Percentiles rank a stretch among this genome's conserved stretches.
Conservation (phyloP, 2,888 invertebrate species). For the Eupithecia abbreviata region DNA sequence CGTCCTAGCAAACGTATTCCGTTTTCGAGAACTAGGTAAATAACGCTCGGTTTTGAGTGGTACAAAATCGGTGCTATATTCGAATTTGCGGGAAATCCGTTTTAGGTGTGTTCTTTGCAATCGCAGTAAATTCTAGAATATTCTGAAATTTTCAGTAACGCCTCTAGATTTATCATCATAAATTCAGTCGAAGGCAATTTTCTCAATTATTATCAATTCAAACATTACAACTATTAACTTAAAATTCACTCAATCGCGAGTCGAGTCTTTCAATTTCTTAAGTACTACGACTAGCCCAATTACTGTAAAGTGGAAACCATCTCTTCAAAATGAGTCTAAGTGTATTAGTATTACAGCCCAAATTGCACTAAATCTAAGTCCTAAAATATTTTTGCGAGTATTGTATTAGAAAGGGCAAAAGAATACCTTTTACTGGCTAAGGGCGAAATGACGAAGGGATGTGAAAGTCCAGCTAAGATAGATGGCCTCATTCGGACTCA, state of each 20-base stretch:
- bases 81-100: not conserved
- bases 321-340: not conserved
- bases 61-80: not conserved
- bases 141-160: not conserved
- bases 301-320: not conserved
- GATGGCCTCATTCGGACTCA: not conserved
- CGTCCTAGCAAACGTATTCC: not conserved
- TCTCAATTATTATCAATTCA: not conserved
- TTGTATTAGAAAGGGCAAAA: not conserved
- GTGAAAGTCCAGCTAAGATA: conserved; percentile 1
- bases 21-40: not conserved
- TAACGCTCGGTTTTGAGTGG: not conserved
- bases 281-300: not conserved
- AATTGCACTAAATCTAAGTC: not conserved
- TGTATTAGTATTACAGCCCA: not conserved
- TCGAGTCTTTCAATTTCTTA: not conserved
- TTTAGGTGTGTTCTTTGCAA: not conserved
- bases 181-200: not conserved
- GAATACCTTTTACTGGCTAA: not conserved
- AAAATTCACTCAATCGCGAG: not conserved
- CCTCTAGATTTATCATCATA: not conserved
- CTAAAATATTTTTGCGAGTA: not conserved
- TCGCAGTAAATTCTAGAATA: not conserved
- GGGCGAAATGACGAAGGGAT: conserved; percentile 1
- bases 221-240: not conserved